Conservation (phyloP, 1,140 invertebrate species). For the Sinella curviseta region DNA sequence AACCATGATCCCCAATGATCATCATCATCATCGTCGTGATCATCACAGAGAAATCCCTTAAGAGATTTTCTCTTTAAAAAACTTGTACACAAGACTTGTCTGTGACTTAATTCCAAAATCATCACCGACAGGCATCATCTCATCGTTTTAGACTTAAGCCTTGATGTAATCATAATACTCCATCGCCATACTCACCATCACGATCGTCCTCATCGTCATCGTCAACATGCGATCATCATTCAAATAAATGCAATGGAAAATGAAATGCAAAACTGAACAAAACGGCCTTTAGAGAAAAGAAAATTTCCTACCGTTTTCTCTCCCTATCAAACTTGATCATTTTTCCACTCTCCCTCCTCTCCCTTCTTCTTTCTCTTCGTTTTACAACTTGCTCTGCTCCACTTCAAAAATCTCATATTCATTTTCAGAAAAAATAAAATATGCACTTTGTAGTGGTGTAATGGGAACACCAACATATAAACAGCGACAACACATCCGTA, state of each 20-base stretch:
- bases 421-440: background rate
- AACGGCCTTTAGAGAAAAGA: background rate
- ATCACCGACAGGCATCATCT: constrained; percentile 19
- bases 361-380: background rate
- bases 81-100: background rate
- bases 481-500: too few species aligned
- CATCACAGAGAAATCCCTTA: background rate
- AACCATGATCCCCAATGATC: too few species aligned
- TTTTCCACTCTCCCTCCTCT: background rate
- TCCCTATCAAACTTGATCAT: background rate
- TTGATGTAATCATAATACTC: background rate
- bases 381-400: too few species aligned
- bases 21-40: background rate
- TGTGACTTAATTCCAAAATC: constrained; percentile 20
- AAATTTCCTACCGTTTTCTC: background rate
- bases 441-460: too few species aligned
- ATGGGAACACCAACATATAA: too few species aligned
- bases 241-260: background rate
- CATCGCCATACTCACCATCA: background rate
- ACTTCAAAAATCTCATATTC: background rate
- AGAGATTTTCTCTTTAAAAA: constrained; percentile 11
- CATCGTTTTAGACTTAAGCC: background rate
- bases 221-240: background rate
- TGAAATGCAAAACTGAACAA: background rate
- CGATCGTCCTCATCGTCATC: background rate